A percentile compares a stretch with the other conserved stretches of the same genome.
phyloP scores from a whole-genome alignment of 2,888 invertebrate genomes.

The Mythimna loreyi region DNA sequence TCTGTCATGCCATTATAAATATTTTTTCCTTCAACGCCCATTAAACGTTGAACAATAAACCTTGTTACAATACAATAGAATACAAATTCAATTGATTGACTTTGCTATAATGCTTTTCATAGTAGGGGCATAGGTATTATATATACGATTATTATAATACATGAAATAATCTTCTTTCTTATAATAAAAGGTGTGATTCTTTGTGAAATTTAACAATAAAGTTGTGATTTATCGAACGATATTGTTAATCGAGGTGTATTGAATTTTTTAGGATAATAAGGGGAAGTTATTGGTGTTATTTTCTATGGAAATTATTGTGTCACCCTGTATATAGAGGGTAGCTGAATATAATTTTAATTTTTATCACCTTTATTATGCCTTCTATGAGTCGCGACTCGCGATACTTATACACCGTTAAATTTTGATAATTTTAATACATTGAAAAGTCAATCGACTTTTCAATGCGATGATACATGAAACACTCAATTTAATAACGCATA shows the following conservation, averaged over 20 bases:
- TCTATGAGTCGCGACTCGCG: no score
- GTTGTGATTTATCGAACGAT: slow-evolving; percentile 54
- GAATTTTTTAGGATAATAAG: slow-evolving; percentile 14
- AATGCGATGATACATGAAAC: no score
- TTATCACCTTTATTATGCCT: no score
- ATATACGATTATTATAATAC: slow-evolving; percentile 50
- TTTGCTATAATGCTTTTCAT: slow-evolving; percentile 26
- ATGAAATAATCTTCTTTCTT: slow-evolving; percentile 34
- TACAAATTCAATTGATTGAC: slow-evolving; percentile 56
- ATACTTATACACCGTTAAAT: no score
- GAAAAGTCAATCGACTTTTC: no score
- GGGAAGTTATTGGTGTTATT: slow-evolving; percentile 6
- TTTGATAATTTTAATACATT: no score
- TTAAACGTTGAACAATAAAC: slow-evolving; percentile 36
- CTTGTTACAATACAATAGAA: slow-evolving; percentile 19
- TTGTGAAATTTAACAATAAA: slow-evolving; percentile 53
- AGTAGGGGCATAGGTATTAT: slow-evolving; percentile 29
- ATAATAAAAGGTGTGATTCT: slow-evolving; percentile 51
- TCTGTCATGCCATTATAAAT: not conserved
- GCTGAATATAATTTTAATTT: not conserved
- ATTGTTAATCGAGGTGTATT: slow-evolving; percentile 48
- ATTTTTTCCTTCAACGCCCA: slow-evolving; percentile 17
- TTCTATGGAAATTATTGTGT: not conserved
- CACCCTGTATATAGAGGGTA: not conserved
- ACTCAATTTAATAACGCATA: no score